These are phyloP conservation scores for Eriocheir sinensis DNA, from an alignment of 1,140 invertebrate genomes.

Conservation along the genomic window DNA sequence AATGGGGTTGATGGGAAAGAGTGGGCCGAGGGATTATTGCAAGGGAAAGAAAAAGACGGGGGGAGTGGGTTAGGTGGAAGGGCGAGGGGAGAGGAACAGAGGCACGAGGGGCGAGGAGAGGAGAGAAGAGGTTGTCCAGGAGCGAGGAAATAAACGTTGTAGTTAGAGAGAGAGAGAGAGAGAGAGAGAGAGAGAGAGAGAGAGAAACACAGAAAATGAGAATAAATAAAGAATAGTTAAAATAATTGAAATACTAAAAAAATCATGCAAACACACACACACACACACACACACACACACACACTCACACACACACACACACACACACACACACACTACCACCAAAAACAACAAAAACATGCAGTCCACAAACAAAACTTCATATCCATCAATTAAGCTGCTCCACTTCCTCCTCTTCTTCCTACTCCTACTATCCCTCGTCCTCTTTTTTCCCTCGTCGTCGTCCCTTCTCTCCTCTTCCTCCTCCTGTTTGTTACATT, in stretches of 20 bases:
- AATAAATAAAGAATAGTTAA: too few species aligned
- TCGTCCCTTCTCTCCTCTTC: neutral
- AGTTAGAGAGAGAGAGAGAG: too few species aligned
- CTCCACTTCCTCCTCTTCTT: neutral
- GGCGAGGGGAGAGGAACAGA: neutral
- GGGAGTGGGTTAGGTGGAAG: neutral
- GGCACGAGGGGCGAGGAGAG: neutral
- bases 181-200: too few species aligned
- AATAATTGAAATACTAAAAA: too few species aligned
- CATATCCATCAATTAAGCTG: neutral
- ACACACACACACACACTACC: neutral
- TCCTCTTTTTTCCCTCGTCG: too few species aligned
- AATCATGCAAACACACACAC: too few species aligned
- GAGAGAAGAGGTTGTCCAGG: constrained; percentile 13
- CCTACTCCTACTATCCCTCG: neutral
- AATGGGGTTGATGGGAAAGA: too few species aligned
- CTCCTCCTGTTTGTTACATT: too few species aligned
- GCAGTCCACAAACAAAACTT: neutral
- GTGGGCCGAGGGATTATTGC: neutral
- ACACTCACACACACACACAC: constrained; percentile 19
- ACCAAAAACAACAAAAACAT: neutral
- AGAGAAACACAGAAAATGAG: too few species aligned
- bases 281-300: neutral
- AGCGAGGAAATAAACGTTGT: neutral
- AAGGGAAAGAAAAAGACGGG: neutral